Percentiles rank a stretch among this genome's conserved stretches.
Conservation (phyloP, 1,140 invertebrate genomes). For the Drosophila ananassae region DNA sequence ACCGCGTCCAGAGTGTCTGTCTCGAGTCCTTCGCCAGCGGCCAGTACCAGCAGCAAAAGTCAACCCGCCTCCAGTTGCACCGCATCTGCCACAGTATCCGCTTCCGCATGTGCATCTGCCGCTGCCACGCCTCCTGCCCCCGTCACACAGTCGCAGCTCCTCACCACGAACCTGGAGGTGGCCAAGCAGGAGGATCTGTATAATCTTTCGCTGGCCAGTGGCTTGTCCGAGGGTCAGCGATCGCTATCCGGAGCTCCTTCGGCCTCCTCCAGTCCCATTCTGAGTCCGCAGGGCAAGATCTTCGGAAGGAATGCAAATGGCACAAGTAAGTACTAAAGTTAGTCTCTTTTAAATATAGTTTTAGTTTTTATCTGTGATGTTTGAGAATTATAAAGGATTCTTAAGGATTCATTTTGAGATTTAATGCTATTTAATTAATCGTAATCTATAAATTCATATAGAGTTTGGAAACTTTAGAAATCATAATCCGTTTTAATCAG, state of each 20-base stretch:
- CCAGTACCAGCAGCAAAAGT: slow-evolving; percentile 40
- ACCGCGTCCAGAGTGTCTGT: slow-evolving; percentile 36
- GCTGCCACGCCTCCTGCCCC: slow-evolving; percentile 21
- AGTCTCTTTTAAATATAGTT: background rate
- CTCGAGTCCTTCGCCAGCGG: slow-evolving; percentile 44
- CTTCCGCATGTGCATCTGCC: slow-evolving; percentile 21
- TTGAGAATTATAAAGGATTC: background rate
- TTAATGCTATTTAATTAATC: too few species aligned
- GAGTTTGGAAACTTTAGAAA: too few species aligned
- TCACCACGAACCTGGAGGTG: slow-evolving; percentile 55
- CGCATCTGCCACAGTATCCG: slow-evolving; percentile 15
- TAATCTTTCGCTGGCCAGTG: slow-evolving; percentile 76
- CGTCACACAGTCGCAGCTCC: slow-evolving; percentile 47
- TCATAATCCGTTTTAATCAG: too few species aligned
- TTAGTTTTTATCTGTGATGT: background rate
- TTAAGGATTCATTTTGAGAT: too few species aligned
- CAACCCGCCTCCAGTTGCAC: slow-evolving; percentile 51
- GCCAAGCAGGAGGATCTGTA: slow-evolving; percentile 68
- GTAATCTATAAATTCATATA: too few species aligned
- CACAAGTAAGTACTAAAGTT: slow-evolving; percentile 80
- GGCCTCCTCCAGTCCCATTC: slow-evolving; percentile 78
- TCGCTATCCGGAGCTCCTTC: slow-evolving; percentile 77
- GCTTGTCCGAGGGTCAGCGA: slow-evolving; percentile 73
- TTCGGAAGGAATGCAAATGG: slow-evolving; percentile 84
- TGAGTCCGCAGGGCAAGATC: slow-evolving; percentile 84